Base-by-base conservation (phyloP, 2,113 vertebrate species). In the Phalacrocorax carbo region DNA sequence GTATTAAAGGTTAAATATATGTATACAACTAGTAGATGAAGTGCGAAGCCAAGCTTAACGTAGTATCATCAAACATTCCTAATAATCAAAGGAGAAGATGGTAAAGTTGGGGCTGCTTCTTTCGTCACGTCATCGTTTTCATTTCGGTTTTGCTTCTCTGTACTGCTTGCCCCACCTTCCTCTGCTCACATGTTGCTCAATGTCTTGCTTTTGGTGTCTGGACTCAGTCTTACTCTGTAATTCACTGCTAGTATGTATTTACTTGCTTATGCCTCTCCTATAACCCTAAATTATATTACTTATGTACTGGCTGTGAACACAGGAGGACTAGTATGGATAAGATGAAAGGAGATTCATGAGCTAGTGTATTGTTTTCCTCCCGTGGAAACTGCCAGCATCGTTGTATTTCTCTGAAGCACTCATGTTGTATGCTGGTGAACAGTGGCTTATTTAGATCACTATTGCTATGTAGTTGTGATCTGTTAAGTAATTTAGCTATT, bases 71-170 rank as follows among this genome's bases (percentile, higher is more conserved):
- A 90, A 87, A 40, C 21, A 40, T 26, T 92, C 30, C 29, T 78
- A 44, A 49, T 40, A 82, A 52, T 64, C 13, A 14, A 55, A 60
- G 60, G 18, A 58, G 52, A 65, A 57, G 29, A 44, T 46, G 34
- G 20, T 70, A 23, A 75, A 25, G 27, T 64, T 70, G 15, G 20
- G 54, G 44, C 40, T 65, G 25, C 46, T 75, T 15, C n/a, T 77
- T 79, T 71, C 2, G 1, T 88, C 51, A 9, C 30, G 16, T 82
- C 13, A 25, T 58, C 23, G 40, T 70, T 86, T 93, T 77, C 32
- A 80, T 92, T 96, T 96, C 78, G 60, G 87, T 96, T 97, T 92
- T 94, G n/a, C 61, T 80, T 86, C 54, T 25, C 23, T 38, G 27
- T 89, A 30, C 38, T 32, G 38, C 58, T 90, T 94, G 87, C 93